phyloP scores from a whole-genome alignment of 1,140 invertebrate genomes.

The Cephus cinctus region DNA sequence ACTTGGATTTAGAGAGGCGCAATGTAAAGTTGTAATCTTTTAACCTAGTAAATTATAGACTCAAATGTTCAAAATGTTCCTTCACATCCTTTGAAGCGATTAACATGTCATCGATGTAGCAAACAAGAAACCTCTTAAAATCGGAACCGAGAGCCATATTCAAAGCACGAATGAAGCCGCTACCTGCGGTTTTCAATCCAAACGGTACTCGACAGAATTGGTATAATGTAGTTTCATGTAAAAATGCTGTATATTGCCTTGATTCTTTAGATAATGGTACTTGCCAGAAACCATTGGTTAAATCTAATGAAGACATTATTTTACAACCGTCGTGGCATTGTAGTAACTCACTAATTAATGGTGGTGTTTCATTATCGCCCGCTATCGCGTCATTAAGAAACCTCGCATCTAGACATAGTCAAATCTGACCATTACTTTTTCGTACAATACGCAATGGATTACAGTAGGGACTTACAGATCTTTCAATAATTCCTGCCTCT shows the following conservation, averaged over 20 bases:
- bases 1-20: conserved; percentile 9
- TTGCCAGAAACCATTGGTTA: conserved; percentile 43
- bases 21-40: conserved; percentile 11
- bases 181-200: neutral
- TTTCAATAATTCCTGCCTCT: conserved; percentile 18
- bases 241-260: conserved; percentile 36
- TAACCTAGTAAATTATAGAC: conserved; percentile 2
- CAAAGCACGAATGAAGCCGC: conserved; percentile 2
- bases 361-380: conserved; percentile 32
- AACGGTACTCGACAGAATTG: conserved; percentile 11
- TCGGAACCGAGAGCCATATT: neutral
- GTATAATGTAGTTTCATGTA: conserved; percentile 27
- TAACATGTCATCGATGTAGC: conserved; percentile 20
- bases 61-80: conserved; percentile 20
- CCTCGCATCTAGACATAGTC: conserved; percentile 39
- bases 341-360: conserved; percentile 30
- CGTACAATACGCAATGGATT: conserved; percentile 35
- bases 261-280: conserved; percentile 30
- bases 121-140: neutral
- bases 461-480: conserved; percentile 31
- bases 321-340: conserved; percentile 25
- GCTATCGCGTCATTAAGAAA: conserved; percentile 34
- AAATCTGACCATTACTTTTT: conserved; percentile 30
- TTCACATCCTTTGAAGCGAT: conserved; percentile 15
- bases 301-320: conserved; percentile 35